Conservation (phyloP, 2,888 invertebrate genomes). For the Lepidochitona cinerea region DNA sequence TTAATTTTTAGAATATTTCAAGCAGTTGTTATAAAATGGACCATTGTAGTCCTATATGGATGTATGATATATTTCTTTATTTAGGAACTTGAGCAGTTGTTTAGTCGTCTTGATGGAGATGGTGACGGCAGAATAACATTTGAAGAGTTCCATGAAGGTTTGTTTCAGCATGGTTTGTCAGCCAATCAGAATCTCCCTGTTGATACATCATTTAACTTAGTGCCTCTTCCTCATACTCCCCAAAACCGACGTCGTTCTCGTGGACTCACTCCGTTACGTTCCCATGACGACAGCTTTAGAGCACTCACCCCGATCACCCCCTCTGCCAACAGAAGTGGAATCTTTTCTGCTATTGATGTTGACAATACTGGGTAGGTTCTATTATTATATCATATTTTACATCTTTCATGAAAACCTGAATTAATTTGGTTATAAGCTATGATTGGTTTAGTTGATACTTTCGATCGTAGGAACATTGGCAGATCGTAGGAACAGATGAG, state of each 20-base stretch:
- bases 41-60: background rate
- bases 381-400: too few species aligned
- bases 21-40: background rate
- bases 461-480: too few species aligned
- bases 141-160: background rate
- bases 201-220: too few species aligned
- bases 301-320: background rate
- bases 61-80: background rate
- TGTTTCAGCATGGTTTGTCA: background rate
- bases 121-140: background rate
- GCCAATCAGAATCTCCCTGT: background rate
- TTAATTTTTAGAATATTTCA: background rate
- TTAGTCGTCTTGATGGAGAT: background rate
- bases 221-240: too few species aligned
- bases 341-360: background rate
- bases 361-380: background rate
- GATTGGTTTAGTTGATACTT: too few species aligned
- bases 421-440: too few species aligned
- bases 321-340: background rate
- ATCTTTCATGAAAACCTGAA: too few species aligned
- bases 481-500: too few species aligned
- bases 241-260: too few species aligned
- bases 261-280: background rate
- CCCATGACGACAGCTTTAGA: background rate
- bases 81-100: background rate